Evolutionary conservation across 2,797 vertebrate species (phyloP), one percentile per base, ranked within the genome.

Genomic region (Darevskia nairensis): DNA sequence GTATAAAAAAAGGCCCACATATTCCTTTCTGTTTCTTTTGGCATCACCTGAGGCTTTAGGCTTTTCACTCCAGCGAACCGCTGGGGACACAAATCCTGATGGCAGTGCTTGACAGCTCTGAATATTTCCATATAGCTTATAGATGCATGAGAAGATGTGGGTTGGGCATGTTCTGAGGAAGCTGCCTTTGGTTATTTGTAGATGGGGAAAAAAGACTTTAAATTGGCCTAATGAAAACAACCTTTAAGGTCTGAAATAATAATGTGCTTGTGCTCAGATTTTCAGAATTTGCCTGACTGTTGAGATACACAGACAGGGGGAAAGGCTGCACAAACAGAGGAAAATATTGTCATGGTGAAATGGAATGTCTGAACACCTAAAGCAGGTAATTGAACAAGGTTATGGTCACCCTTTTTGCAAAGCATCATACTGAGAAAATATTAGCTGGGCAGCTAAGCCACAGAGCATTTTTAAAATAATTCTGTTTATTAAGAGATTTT

Each of bases 341-440:
- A 19, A 83, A 64, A 46, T 39, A 79, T 39, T 87, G 68, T 8
- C 41, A 50, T 80, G 90, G 87, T 84, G 90, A 77, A 87, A 81
- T 71, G 19, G 55, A n/a, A 46, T 76, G 89, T 64, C 68, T 78
- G 80, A 87, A 76, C 86, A 55, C 68, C 23, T 39, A 44, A 83
- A 50, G 21, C 50, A 17, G 66, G 39, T 82, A 87, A 88, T 80
- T 88, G 85, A 90, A 50, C 69, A 78, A 13, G 1, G 25, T 15
- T 69, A 59, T 41, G 55, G 21, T n/a, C 55, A 64, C 25, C 35
- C 74, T 59, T 91, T 44, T 35, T 74, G 61, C 80, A 91, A 93
- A 88, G 1, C 41, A 90, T 55, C 29, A 78, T 71, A 69, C 86
- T 66, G 78, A 90, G 85, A 84, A 90, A 93, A 90, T 87, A 94